Conservation (phyloP, 2,797 vertebrate species). For the Sebastes nivosus region DNA sequence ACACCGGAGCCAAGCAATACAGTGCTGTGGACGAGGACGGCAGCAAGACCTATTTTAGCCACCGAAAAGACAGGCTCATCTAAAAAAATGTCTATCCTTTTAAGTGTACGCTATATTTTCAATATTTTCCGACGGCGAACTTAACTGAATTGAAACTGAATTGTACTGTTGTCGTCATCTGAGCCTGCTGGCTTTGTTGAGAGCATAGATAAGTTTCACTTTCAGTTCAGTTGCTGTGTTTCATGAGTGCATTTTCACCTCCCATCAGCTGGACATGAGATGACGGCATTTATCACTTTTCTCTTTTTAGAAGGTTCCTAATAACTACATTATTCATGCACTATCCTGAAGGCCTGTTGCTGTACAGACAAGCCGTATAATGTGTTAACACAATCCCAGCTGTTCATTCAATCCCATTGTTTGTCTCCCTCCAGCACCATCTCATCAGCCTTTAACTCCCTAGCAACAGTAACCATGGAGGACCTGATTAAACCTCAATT, state of each 20-base stretch:
- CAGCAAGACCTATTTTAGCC: too few relatives aligned
- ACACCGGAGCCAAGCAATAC: too few relatives aligned
- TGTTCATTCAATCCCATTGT: not conserved
- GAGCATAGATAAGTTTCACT: too few relatives aligned
- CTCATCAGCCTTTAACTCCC: constrained; percentile 93
- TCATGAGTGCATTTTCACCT: not conserved
- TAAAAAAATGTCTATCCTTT: too few relatives aligned
- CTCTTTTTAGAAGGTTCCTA: not conserved
- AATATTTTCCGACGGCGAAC: too few relatives aligned
- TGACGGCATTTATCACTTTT: not conserved
- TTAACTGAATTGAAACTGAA: too few relatives aligned
- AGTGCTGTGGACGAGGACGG: too few relatives aligned
- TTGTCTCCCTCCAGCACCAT: constrained; percentile 84
- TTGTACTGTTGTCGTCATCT: too few relatives aligned
- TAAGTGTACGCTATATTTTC: too few relatives aligned
- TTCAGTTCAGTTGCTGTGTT: not conserved
- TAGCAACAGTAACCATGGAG: constrained; percentile 94
- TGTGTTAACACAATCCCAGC: not conserved
- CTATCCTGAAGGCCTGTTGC: not conserved
- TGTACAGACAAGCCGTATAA: not conserved
- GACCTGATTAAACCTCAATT: constrained; percentile 91
- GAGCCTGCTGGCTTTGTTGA: too few relatives aligned
- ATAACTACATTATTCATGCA: too few relatives aligned
- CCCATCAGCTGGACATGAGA: not conserved
- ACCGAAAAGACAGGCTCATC: too few relatives aligned